phyloP scores from a whole-genome alignment of 2,797 vertebrate species.

The Malurus splendens region DNA sequence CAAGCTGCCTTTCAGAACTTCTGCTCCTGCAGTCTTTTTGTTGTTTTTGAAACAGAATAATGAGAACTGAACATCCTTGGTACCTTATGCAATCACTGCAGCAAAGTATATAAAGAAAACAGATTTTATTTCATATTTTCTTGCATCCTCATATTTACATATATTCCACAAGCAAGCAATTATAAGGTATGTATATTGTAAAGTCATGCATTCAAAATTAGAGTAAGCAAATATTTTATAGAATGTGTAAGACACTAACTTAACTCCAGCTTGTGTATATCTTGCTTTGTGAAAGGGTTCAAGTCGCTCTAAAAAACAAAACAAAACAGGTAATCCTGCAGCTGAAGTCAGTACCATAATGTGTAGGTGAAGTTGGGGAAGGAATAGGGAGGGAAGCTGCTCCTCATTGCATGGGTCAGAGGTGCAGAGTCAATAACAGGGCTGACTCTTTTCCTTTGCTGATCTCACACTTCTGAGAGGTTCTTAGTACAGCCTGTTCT shows the following conservation, averaged over 20 bases:
- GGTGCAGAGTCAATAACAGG: neutral
- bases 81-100: neutral
- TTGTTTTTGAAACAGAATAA: neutral
- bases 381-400: neutral
- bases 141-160: neutral
- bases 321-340: neutral
- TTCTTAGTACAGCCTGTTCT: neutral
- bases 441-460: neutral
- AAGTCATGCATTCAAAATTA: neutral
- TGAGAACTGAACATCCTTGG: neutral
- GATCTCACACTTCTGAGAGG: neutral
- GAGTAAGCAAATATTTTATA: neutral
- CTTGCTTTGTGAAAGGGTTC: neutral
- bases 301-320: neutral
- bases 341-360: neutral
- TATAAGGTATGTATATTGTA: neutral
- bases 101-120: neutral
- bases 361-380: neutral
- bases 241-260: neutral
- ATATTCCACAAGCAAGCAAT: neutral
- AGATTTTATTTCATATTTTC: neutral
- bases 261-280: fast-evolving
- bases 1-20: neutral
- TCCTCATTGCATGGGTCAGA: neutral
- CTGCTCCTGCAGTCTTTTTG: neutral